Evolutionary conservation across 1,140 invertebrate genomes (phyloP).

Genomic region (Potamilus streckersoni): DNA sequence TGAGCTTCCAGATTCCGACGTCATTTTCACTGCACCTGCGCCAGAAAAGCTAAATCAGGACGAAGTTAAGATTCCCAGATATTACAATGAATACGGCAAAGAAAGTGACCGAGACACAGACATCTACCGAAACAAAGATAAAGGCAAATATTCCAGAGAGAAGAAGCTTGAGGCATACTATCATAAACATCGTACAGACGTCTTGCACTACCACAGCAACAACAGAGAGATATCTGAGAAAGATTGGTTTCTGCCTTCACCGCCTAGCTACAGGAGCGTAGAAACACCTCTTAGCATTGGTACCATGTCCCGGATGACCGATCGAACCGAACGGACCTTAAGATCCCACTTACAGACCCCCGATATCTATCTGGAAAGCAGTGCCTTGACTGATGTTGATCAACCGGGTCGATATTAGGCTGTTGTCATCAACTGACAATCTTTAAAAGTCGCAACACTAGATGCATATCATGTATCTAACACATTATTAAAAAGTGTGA

Average conservation of each 20-base stretch:
- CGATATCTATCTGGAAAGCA: constrained; percentile 21
- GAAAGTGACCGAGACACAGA: neutral
- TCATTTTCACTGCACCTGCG: neutral
- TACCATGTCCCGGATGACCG: neutral
- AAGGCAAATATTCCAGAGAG: constrained; percentile 13
- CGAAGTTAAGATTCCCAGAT: neutral
- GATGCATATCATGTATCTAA: no score
- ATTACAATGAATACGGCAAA: neutral
- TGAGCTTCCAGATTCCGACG: neutral
- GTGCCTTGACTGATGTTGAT: neutral
- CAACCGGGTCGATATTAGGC: constrained; percentile 6
- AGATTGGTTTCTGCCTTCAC: neutral
- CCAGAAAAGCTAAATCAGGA: neutral
- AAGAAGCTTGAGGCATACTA: neutral
- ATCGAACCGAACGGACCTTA: neutral
- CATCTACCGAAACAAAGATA: no score
- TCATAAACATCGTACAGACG: neutral
- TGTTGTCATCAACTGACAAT: no score
- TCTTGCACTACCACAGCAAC: constrained; percentile 23
- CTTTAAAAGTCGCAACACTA: no score
- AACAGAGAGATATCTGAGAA: constrained; percentile 16
- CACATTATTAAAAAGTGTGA: no score
- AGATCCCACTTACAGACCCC: constrained; percentile 24
- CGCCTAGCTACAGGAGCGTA: constrained; percentile 16
- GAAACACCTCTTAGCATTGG: neutral